Evolutionary conservation across 2,113 vertebrate genomes (phyloP).

Genomic region (Aramus guarauna): DNA sequence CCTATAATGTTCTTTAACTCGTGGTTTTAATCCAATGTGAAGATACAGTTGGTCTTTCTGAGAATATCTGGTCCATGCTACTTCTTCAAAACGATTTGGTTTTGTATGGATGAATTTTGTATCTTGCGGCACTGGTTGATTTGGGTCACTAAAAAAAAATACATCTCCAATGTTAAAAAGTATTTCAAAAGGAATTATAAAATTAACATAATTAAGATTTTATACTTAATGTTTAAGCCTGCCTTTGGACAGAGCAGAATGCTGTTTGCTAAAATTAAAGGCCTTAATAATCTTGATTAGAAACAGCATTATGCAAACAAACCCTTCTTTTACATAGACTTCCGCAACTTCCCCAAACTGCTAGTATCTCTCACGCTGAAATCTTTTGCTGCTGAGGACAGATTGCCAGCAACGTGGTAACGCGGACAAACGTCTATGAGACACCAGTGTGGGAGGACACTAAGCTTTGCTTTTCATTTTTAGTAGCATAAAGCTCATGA

Average conservation of each 20-base stretch:
- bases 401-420: neutral
- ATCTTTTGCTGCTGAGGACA: neutral
- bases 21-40: constrained; percentile 96
- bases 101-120: constrained; percentile 99
- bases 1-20: constrained; percentile 97
- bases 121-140: constrained; percentile 97
- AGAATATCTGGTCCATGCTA: constrained; percentile 97
- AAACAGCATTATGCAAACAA: neutral
- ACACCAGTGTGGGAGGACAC: neutral
- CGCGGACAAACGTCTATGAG: neutral
- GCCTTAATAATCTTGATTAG: constrained; percentile 3
- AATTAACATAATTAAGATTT: constrained; percentile 32
- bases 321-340: neutral
- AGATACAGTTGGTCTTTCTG: constrained; percentile 98
- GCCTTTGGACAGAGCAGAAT: neutral
- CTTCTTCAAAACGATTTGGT: constrained; percentile 98
- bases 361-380: neutral
- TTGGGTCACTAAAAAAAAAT: constrained; percentile 84
- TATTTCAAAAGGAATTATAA: constrained; percentile 10
- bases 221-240: neutral
- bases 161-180: neutral
- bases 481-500: neutral
- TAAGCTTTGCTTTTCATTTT: neutral
- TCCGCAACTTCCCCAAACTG: neutral
- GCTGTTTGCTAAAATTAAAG: neutral